Evolutionary conservation across 2,797 vertebrate species (phyloP).

Genomic region (Rousettus madagascariensis): DNA sequence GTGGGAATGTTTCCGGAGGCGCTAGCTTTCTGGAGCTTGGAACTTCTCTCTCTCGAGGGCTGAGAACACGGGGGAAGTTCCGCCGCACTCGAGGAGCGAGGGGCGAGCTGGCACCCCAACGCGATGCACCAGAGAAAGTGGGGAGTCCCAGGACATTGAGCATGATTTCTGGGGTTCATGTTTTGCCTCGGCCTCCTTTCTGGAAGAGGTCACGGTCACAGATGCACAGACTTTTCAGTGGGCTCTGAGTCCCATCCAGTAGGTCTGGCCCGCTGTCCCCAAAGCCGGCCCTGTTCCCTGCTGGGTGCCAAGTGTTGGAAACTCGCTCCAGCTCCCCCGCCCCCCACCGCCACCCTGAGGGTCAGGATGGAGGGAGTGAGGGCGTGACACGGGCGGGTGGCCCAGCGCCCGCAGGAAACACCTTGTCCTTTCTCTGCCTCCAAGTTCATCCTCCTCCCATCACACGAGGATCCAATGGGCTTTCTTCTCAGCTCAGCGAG

Average conservation of each 20-base stretch:
- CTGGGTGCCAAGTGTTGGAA: background rate
- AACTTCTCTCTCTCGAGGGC: background rate
- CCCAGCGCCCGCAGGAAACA: background rate
- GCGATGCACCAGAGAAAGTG: background rate
- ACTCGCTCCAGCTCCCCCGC: background rate
- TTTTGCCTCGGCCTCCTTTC: background rate
- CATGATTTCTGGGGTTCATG: background rate
- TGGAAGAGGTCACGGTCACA: background rate
- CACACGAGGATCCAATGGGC: background rate
- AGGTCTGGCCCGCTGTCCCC: background rate
- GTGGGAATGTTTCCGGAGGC: background rate
- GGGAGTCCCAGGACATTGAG: no score
- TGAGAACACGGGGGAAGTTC: background rate
- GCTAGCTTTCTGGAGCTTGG: background rate
- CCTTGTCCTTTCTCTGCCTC: background rate
- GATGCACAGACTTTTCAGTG: no score
- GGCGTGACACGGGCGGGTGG: rapidly evolving
- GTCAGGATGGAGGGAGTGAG: rapidly evolving
- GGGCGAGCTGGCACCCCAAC: no score
- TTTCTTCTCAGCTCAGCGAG: background rate
- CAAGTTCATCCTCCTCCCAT: background rate
- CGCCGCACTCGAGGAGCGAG: background rate
- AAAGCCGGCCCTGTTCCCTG: background rate
- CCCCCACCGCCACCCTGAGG: background rate
- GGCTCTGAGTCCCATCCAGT: background rate